A percentile compares a stretch with the other conserved stretches of the same genome.
phyloP scores from a whole-genome alignment of 2,888 invertebrate species.

The Plebejus anna region DNA sequence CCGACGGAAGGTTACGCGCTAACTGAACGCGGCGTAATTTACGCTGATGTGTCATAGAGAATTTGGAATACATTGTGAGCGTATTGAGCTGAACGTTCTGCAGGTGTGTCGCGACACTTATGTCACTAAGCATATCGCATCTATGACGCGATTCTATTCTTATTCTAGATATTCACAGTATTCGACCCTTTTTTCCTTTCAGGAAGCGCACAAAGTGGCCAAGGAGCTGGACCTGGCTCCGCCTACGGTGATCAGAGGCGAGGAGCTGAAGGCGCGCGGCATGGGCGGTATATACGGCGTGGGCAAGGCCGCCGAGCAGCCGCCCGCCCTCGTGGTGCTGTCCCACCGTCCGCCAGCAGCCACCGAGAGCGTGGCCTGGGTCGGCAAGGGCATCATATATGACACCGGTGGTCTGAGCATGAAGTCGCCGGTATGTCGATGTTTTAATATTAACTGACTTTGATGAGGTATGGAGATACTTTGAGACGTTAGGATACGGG shows the following conservation, averaged over 20 bases:
- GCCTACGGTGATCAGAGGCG: conserved; percentile 87
- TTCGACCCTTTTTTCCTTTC: conserved; percentile 33
- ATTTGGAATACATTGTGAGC: too few species aligned
- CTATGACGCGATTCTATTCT: too few species aligned
- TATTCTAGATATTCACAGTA: too few species aligned
- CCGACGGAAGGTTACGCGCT: too few species aligned
- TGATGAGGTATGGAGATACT: too few species aligned
- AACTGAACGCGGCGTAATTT: too few species aligned
- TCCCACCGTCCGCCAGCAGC: conserved; percentile 82
- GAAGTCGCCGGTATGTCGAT: conserved; percentile 85
- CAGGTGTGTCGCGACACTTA: too few species aligned
- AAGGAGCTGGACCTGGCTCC: conserved; percentile 81
- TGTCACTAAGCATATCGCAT: too few species aligned
- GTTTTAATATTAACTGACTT: too few species aligned
- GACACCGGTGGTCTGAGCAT: conserved; percentile 96
- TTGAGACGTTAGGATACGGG: too few species aligned
- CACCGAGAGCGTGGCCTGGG: conserved; percentile 86
- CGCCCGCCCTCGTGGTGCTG: conserved; percentile 82
- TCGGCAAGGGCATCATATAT: conserved; percentile 96
- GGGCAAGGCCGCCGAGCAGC: conserved; percentile 80
- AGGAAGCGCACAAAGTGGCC: conserved; percentile 85
- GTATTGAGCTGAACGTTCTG: too few species aligned
- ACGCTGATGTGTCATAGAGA: too few species aligned
- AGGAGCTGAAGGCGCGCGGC: conserved; percentile 86
- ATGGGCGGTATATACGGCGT: conserved; percentile 95